These are phyloP conservation scores for Drosophila santomea DNA, from an alignment of 1,140 invertebrate species.

Conservation along the genomic window DNA sequence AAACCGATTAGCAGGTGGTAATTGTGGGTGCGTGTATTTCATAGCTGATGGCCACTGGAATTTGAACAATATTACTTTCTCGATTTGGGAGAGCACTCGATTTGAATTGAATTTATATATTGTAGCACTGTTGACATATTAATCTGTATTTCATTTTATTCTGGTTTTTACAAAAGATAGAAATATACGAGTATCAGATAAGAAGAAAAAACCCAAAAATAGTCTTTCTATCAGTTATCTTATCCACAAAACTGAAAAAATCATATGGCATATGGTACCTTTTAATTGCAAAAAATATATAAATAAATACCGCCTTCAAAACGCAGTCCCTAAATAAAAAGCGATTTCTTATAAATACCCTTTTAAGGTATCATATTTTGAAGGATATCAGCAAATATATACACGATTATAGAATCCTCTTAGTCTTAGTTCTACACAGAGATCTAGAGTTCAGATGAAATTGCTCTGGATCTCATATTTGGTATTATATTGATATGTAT, in stretches of 20 bases:
- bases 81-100: too few species aligned
- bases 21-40: slow-evolving; percentile 25
- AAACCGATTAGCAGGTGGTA: slow-evolving; percentile 48
- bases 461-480: too few species aligned
- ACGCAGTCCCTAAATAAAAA: not conserved
- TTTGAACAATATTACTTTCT: not conserved
- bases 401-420: not conserved
- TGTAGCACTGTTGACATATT: too few species aligned
- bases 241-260: not conserved
- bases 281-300: not conserved
- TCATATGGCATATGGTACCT: not conserved
- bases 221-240: not conserved
- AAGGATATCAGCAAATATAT: not conserved
- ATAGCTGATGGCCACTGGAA: not conserved
- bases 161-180: not conserved
- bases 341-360: not conserved
- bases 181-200: not conserved
- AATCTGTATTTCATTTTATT: not conserved
- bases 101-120: too few species aligned
- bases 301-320: not conserved
- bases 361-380: not conserved
- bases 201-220: not conserved
- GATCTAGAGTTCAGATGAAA: not conserved
- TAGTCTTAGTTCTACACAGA: too few species aligned
- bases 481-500: too few species aligned